phyloP scores from a whole-genome alignment of 2,888 invertebrate species.

The Phorcus lineatus region DNA sequence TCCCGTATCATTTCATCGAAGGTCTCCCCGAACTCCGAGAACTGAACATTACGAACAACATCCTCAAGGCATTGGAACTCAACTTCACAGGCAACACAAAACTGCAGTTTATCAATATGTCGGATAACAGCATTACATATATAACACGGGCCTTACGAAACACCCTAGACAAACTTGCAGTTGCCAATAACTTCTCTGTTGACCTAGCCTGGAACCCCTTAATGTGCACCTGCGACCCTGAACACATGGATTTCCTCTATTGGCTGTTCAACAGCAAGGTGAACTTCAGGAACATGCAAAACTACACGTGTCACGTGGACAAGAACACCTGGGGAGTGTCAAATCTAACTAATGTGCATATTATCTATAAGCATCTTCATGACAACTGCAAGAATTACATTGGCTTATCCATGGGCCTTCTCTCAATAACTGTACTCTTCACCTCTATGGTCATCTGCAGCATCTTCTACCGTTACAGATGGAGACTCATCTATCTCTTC shows the following conservation, averaged over 20 bases:
- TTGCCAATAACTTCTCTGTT: not conserved
- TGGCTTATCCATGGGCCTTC: not conserved
- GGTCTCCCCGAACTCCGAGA: conserved; percentile 23
- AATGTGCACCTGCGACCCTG: conserved; percentile 30
- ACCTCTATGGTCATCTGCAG: conserved; percentile 7
- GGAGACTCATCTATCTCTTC: conserved; percentile 42
- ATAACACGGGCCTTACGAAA: conserved; percentile 19
- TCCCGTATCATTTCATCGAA: conserved; percentile 20
- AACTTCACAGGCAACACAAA: not conserved
- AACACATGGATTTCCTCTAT: conserved; percentile 33
- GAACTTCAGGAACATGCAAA: not conserved
- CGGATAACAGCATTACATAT: conserved; percentile 12
- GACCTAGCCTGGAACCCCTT: conserved; percentile 33
- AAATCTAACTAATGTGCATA: not conserved
- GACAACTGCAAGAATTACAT: not conserved
- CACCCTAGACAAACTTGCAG: not conserved
- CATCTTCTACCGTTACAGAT: conserved; percentile 36
- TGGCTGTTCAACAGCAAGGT: conserved; percentile 35
- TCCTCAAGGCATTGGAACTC: conserved; percentile 11
- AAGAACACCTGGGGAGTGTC: not conserved
- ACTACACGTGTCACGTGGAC: not conserved
- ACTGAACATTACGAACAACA: conserved; percentile 27
- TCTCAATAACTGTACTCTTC: not conserved
- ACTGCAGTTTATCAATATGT: conserved; percentile 26
- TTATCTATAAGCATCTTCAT: not conserved